phyloP scores from a whole-genome alignment of 2,113 vertebrate genomes.

The Phoenicopterus ruber region DNA sequence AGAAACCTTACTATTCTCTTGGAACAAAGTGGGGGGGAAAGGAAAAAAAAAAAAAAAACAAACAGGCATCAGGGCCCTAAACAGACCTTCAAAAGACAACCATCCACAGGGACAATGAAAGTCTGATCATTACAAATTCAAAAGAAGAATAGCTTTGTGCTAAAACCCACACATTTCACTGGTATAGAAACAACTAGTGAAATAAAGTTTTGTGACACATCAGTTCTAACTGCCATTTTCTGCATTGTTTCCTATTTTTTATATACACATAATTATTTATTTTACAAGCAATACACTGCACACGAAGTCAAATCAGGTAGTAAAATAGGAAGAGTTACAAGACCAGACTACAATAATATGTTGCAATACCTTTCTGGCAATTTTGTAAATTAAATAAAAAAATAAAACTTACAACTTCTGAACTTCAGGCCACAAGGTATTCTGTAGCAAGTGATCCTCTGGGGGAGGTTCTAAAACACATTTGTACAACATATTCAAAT shows the following conservation, averaged over 20 bases:
- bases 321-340: neutral
- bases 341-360: neutral
- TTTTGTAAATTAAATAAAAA: neutral
- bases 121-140: neutral
- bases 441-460: conserved; percentile 95
- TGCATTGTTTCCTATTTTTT: neutral
- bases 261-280: neutral
- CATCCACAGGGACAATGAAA: neutral
- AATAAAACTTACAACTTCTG: conserved; percentile 92
- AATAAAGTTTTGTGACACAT: neutral
- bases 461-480: conserved; percentile 87
- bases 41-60: no score
- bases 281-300: neutral
- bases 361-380: neutral
- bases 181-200: neutral
- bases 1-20: neutral
- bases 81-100: neutral
- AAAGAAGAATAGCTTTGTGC: neutral
- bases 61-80: neutral
- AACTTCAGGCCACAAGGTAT: conserved; percentile 96
- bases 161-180: no score
- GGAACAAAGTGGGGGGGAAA: no score
- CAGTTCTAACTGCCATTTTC: neutral
- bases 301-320: neutral
- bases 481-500: neutral